phyloP scores from a whole-genome alignment of 2,797 vertebrate genomes.

The Podarcis lilfordi region DNA sequence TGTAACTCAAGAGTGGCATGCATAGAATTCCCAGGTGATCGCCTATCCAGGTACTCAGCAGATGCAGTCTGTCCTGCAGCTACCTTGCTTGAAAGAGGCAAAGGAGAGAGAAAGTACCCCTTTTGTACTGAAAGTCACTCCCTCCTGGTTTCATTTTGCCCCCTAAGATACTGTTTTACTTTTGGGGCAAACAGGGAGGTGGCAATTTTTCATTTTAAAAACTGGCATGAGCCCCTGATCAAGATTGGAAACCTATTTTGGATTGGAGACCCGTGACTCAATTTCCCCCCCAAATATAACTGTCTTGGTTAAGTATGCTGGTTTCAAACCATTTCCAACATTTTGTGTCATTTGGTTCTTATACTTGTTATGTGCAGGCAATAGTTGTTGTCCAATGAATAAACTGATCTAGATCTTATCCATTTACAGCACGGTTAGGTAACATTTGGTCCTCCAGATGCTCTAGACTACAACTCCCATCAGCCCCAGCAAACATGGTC shows the following conservation, averaged over 20 bases:
- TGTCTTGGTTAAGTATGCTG: neutral
- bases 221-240: neutral
- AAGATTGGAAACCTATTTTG: neutral
- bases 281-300: neutral
- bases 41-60: neutral
- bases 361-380: neutral
- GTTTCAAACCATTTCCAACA: neutral
- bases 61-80: neutral
- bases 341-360: neutral
- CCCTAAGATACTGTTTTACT: neutral
- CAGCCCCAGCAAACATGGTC: no score
- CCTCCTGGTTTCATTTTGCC: neutral
- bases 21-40: neutral
- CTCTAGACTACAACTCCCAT: no score
- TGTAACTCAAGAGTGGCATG: neutral
- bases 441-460: no score
- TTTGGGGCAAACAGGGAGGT: no score
- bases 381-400: neutral
- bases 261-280: neutral
- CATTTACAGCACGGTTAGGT: neutral
- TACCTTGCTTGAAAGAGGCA: neutral
- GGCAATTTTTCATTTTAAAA: neutral
- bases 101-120: neutral
- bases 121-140: neutral
- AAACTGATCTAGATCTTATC: neutral